Conservation (phyloP, 1,140 invertebrate species). For the Drosophila varians region DNA sequence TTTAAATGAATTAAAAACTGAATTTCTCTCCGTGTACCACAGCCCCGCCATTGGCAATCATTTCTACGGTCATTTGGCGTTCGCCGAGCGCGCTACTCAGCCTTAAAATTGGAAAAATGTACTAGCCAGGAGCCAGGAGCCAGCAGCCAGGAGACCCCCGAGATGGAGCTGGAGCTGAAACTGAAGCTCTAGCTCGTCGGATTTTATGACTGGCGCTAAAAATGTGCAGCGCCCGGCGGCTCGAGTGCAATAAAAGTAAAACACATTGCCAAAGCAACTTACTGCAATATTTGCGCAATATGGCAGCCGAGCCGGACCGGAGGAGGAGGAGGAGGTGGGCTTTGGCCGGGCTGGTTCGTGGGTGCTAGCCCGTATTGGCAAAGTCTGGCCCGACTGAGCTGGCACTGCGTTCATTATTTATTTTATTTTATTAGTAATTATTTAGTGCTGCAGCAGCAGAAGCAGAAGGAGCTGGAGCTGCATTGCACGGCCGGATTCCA, state of each 20-base stretch:
- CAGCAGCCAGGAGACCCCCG: background rate
- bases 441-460: constrained; percentile 61
- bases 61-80: constrained; percentile 80
- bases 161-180: constrained; percentile 2
- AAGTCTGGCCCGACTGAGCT: constrained; percentile 22
- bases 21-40: background rate
- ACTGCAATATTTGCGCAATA: constrained; percentile 81
- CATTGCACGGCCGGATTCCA: constrained; percentile 62
- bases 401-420: constrained; percentile 76
- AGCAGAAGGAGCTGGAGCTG: constrained; percentile 4
- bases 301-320: constrained; percentile 30
- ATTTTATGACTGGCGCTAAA: constrained; percentile 79
- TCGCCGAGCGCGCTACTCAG: constrained; percentile 74
- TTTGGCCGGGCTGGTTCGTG: constrained; percentile 8
- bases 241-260: constrained; percentile 81
- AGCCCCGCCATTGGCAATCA: constrained; percentile 57
- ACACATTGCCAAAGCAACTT: constrained; percentile 80
- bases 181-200: constrained; percentile 55
- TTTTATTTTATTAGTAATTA: constrained; percentile 83
- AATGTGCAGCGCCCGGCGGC: constrained; percentile 76
- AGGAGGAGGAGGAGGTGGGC: background rate
- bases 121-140: constrained; percentile 38
- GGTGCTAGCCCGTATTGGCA: constrained; percentile 38
- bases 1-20: background rate
- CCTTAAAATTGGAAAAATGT: constrained; percentile 81